These are phyloP conservation scores for Stictocephala bisonia DNA, from an alignment of 2,888 invertebrate genomes.

Conservation along the genomic window DNA sequence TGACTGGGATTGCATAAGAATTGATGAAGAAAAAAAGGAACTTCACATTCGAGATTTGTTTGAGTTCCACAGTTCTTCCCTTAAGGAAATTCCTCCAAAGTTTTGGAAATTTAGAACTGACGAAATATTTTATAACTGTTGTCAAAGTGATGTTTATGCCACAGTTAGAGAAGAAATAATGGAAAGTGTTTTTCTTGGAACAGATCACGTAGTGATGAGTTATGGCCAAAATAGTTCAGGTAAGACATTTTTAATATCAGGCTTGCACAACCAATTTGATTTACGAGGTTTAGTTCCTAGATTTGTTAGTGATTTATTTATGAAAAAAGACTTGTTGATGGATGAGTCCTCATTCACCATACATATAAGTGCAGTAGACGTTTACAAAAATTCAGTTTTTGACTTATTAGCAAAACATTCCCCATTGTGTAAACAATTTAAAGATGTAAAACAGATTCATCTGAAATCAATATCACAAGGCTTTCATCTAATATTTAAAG, in stretches of 20 bases:
- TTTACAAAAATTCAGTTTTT: not conserved
- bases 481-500: conserved; percentile 11
- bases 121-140: conserved; percentile 8
- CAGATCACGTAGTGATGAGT: conserved; percentile 3
- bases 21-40: conserved; percentile 3
- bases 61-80: conserved; percentile 8
- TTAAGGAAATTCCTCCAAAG: not conserved
- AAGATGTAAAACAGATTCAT: not conserved
- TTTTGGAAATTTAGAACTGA: conserved; percentile 19
- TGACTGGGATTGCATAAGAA: conserved; percentile 22
- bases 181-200: not conserved
- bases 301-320: not conserved
- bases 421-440: not conserved
- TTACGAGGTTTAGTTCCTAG: conserved; percentile 2
- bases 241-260: conserved; percentile 8
- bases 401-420: not conserved
- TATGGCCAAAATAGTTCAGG: conserved; percentile 21
- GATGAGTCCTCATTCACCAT: not conserved
- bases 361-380: conserved; percentile 11
- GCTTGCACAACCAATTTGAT: conserved; percentile 27
- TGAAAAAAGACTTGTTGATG: not conserved
- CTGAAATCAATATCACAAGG: not conserved
- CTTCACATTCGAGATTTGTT: not conserved
- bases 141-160: conserved; percentile 14
- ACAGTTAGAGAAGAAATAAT: not conserved